These are phyloP conservation scores for Oophaga sylvatica DNA, from an alignment of 2,797 vertebrate species.

Conservation along the genomic window DNA sequence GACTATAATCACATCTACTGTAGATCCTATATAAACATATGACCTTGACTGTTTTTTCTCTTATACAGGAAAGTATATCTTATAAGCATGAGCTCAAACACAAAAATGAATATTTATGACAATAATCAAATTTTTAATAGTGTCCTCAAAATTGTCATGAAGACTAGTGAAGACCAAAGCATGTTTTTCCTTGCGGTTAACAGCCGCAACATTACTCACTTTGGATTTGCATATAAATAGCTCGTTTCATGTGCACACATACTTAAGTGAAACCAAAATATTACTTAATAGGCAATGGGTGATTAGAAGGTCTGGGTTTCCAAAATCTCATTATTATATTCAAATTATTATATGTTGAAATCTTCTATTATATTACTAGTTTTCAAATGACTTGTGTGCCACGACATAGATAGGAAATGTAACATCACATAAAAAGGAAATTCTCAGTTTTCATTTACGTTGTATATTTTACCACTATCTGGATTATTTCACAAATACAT, in stretches of 20 bases:
- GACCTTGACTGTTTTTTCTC: constrained; percentile 1
- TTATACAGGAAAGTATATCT: constrained; percentile 1
- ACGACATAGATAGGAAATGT: constrained; percentile 10
- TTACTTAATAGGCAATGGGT: constrained; percentile 40
- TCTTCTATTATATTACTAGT: constrained; percentile 17
- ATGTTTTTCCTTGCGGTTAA: constrained; percentile 38
- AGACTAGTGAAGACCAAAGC: constrained; percentile 21
- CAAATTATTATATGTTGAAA: constrained; percentile 41
- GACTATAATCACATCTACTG: background rate
- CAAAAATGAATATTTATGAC: background rate
- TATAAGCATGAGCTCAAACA: background rate
- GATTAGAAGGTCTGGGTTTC: constrained; percentile 36
- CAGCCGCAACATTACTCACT: constrained; percentile 24
- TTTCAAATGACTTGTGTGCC: constrained; percentile 21
- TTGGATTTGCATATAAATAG: constrained; percentile 58
- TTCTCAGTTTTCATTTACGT: constrained; percentile 3
- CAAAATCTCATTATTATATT: constrained; percentile 47
- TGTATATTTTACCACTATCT: background rate
- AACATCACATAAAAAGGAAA: background rate
- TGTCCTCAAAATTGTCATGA: constrained; percentile 27
- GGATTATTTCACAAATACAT: background rate
- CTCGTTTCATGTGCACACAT: constrained; percentile 40
- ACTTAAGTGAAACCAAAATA: constrained; percentile 39
- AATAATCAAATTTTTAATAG: constrained; percentile 11
- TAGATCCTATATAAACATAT: background rate